Evolutionary conservation across 2,113 vertebrate species (phyloP).

Genomic region (Hymenochirus boettgeri): DNA sequence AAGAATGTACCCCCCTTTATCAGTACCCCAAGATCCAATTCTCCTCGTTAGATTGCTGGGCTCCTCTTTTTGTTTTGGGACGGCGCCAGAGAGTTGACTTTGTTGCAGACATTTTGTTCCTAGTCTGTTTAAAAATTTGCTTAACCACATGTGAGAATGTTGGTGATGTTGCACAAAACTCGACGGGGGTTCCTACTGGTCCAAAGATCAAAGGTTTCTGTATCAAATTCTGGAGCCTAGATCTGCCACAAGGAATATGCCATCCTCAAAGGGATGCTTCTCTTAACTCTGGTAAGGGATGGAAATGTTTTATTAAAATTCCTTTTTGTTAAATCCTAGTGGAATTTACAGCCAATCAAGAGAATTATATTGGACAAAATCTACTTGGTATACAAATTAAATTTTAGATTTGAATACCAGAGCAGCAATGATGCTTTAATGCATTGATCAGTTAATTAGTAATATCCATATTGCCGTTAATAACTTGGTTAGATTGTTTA

Average conservation of each 20-base stretch:
- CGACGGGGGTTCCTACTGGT: conserved; percentile 23
- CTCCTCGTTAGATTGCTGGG: conserved; percentile 47
- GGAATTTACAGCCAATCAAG: too few species aligned
- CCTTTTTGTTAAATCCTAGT: too few species aligned
- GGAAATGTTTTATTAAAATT: too few species aligned
- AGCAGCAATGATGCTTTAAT: too few species aligned
- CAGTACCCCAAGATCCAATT: conserved; percentile 44
- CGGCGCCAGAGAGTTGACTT: conserved; percentile 50
- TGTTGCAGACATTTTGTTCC: conserved; percentile 46
- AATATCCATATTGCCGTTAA: too few species aligned
- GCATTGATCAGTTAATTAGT: too few species aligned
- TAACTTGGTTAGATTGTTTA: too few species aligned
- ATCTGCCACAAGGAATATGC: conserved; percentile 52
- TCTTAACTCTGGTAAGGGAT: conserved; percentile 51
- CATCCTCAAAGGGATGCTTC: conserved; percentile 54
- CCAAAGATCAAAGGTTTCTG: conserved; percentile 47
- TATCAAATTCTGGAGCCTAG: conserved; percentile 49
- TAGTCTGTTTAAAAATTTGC: conserved; percentile 50
- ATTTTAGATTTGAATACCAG: too few species aligned
- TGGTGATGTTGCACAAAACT: conserved; percentile 20
- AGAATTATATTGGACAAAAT: too few species aligned
- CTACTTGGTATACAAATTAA: too few species aligned
- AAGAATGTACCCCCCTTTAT: conserved; percentile 54
- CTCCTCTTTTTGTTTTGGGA: conserved; percentile 48
- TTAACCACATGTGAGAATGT: conserved; percentile 42